Conservation (phyloP, 2,888 invertebrate genomes). For the Pammene aurita region DNA sequence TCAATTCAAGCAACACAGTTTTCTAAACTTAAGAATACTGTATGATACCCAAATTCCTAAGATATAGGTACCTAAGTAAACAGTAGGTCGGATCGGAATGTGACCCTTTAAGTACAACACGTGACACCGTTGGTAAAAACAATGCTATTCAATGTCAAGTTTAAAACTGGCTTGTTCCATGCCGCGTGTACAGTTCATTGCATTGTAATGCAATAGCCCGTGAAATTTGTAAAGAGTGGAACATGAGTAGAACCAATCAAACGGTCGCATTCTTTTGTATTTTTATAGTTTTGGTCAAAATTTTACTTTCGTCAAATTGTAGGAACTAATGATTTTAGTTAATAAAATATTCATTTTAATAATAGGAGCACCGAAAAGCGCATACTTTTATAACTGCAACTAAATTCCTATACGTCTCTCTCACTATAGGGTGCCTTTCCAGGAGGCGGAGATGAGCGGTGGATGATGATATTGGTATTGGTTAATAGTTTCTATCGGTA, state of each 20-base stretch:
- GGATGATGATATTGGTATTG: too few species aligned
- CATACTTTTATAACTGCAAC: too few species aligned
- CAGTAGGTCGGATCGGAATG: constrained; percentile 4
- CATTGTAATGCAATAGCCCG: not conserved
- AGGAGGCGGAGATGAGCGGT: too few species aligned
- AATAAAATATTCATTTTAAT: not conserved
- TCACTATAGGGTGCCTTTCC: too few species aligned
- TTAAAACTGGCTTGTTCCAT: constrained; percentile 8
- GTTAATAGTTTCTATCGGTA: too few species aligned
- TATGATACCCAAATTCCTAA: too few species aligned
- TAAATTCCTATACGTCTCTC: too few species aligned
- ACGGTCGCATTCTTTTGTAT: not conserved
- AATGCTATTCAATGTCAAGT: constrained; percentile 28
- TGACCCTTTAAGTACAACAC: not conserved
- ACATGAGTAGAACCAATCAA: not conserved
- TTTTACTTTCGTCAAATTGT: not conserved
- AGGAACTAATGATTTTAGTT: not conserved
- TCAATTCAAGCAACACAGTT: too few species aligned
- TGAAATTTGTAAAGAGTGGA: not conserved
- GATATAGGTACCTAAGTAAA: not conserved
- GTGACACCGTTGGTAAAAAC: constrained; percentile 23
- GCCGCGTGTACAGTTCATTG: constrained; percentile 2
- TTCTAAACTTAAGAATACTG: too few species aligned
- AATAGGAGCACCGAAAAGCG: too few species aligned
- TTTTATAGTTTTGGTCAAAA: not conserved